Conservation (phyloP, 2,113 vertebrate genomes). For the Dicrurus megarhynchus region DNA sequence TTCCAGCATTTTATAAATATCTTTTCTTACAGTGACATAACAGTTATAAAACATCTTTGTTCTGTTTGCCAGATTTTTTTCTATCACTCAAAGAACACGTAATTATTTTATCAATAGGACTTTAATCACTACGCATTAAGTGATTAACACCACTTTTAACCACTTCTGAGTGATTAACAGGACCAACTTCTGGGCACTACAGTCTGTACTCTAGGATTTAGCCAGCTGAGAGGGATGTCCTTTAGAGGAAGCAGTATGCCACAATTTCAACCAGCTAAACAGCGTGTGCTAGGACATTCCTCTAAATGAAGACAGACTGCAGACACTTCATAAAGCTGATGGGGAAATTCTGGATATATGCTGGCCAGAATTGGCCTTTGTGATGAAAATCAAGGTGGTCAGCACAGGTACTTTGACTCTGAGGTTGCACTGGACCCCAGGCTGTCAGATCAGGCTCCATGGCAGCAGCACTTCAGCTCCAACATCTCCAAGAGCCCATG, state of each 20-base stretch:
- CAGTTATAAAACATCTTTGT: neutral
- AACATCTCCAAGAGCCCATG: neutral
- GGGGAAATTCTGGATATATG: neutral
- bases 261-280: neutral
- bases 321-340: neutral
- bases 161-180: neutral
- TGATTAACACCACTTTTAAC: neutral
- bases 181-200: neutral
- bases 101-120: neutral
- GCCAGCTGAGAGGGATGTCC: neutral
- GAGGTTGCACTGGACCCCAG: neutral
- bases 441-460: neutral
- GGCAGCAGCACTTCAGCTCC: neutral
- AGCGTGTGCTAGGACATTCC: neutral
- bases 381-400: neutral
- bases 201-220: neutral
- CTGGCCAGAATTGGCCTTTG: neutral
- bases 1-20: neutral
- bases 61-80: neutral
- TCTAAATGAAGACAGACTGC: neutral
- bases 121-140: neutral
- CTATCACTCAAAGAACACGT: neutral
- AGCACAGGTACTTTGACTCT: neutral
- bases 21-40: constrained; percentile 18
- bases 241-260: neutral